Base-by-base conservation (phyloP, 2,888 invertebrate species). In the Stegana nigrithorax region DNA sequence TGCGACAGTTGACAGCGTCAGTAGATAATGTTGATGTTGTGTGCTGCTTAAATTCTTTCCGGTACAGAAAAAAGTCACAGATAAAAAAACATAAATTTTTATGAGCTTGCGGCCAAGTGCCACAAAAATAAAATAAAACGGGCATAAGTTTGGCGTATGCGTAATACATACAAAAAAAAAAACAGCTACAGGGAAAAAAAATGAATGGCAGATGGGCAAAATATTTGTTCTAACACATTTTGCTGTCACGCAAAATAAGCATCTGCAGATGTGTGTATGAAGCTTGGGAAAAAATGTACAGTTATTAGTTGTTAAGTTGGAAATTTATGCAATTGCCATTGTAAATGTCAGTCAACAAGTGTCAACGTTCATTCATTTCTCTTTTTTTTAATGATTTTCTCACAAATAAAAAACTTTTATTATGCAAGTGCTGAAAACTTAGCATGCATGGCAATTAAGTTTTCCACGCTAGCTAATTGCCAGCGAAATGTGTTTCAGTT, bases 61-160 rank as follows among this genome's bases (percentile, higher is more conserved):
- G 75, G 75, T 77, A 72, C 66, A 73, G 72, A 77, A 75, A 75
- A 75, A n/a, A n/a, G n/a, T n/a, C n/a, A n/a, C n/a, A n/a, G n/a
- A n/a, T n/a, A n/a, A n/a, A n/a, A n/a, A n/a, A n/a, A n/a, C n/a
- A 23, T 50, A 4, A 26, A 50, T 17, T 51, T 51, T 51, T 51
- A 27, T 29, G 51, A 8, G 7, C 21, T 8, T 12, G 6, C 8
- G n/a, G n/a, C 12, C 36, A 36, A 5, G 17, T 23, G 19, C 26
- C 25, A 50, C 5, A 27, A 50, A 50, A 26, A 19, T 12, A 12
- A 25, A 12, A 17, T 0, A 1, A 50, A 50, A 50, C n/a, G n/a
- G n/a, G n/a, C n/a, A n/a, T n/a, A n/a, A n/a, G n/a, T n/a, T n/a
- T n/a, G n/a, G n/a, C n/a, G n/a, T n/a, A n/a, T n/a, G n/a, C n/a